These are phyloP conservation scores for Lichenostomus cassidix DNA, from an alignment of 2,113 vertebrate genomes.

Conservation along the genomic window DNA sequence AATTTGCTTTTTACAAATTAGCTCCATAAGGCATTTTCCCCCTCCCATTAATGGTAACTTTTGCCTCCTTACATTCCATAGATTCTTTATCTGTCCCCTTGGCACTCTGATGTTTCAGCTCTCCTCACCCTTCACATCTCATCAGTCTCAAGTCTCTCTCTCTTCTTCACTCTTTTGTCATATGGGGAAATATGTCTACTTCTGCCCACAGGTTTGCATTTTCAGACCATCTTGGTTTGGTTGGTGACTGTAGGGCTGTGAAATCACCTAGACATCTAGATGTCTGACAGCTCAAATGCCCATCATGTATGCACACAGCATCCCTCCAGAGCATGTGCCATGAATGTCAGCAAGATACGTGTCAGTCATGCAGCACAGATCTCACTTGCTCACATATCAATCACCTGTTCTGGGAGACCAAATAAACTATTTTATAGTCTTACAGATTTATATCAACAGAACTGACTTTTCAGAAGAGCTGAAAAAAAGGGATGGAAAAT, in stretches of 20 bases:
- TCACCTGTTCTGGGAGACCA: neutral
- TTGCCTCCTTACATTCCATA: neutral
- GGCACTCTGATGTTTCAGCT: neutral
- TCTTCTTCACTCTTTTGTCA: neutral
- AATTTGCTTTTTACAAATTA: neutral
- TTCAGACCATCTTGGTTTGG: neutral
- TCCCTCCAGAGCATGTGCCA: rapidly evolving
- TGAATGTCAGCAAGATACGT: neutral
- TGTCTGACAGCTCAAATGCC: neutral
- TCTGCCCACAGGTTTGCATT: neutral
- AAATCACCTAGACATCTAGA: neutral
- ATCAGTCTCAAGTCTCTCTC: neutral
- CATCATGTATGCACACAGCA: neutral
- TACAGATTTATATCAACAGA: neutral
- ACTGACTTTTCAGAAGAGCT: neutral
- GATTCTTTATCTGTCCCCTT: neutral
- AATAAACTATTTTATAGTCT: neutral
- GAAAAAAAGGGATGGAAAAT: neutral
- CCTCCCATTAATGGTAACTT: rapidly evolving
- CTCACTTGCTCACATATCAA: neutral
- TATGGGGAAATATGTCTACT: neutral
- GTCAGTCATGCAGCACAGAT: neutral
- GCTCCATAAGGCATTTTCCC: neutral
- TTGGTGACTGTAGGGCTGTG: neutral
- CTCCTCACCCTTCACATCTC: neutral